A percentile compares a stretch with the other conserved stretches of the same genome.
Evolutionary conservation across 2,888 invertebrate species (phyloP).

Genomic region (Matsumyia berberina): DNA sequence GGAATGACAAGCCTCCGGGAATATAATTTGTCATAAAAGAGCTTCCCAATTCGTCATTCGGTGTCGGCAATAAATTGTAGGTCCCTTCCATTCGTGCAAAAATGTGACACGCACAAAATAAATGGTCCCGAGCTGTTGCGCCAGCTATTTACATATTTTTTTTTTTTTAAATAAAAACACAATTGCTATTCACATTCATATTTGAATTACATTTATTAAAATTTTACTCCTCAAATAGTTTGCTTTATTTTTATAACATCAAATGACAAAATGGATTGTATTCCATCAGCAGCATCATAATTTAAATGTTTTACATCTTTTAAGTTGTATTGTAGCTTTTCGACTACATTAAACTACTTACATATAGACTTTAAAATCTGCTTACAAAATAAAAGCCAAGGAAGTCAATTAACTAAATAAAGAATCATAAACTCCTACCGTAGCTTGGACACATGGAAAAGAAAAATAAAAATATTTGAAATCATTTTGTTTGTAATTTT

Average conservation of each 20-base stretch:
- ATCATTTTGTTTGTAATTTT: slow-evolving; percentile 47
- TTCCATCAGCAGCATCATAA: slow-evolving; percentile 21
- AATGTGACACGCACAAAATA: too few species aligned
- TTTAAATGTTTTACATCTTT: slow-evolving; percentile 40
- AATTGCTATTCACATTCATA: slow-evolving; percentile 48
- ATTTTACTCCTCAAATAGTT: slow-evolving; percentile 36
- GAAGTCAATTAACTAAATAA: slow-evolving; percentile 57
- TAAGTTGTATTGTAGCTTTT: slow-evolving; percentile 38
- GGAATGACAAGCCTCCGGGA: too few species aligned
- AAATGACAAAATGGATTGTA: slow-evolving; percentile 37
- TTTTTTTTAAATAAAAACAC: background rate
- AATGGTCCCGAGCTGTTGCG: too few species aligned
- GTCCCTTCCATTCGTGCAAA: too few species aligned
- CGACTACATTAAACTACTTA: slow-evolving; percentile 48
- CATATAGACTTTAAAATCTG: slow-evolving; percentile 41
- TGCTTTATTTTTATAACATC: slow-evolving; percentile 32
- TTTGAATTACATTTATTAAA: slow-evolving; percentile 68
- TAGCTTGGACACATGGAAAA: slow-evolving; percentile 62
- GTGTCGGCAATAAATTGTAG: too few species aligned
- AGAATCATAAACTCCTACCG: slow-evolving; percentile 49
- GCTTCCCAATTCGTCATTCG: too few species aligned
- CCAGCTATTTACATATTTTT: too few species aligned
- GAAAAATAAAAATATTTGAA: slow-evolving; percentile 65
- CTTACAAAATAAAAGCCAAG: slow-evolving; percentile 66
- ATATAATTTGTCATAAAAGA: too few species aligned